A percentile compares a stretch with the other conserved stretches of the same genome.
Evolutionary conservation across 2,888 invertebrate genomes (phyloP).

Genomic region (Diachrysia chrysitis): DNA sequence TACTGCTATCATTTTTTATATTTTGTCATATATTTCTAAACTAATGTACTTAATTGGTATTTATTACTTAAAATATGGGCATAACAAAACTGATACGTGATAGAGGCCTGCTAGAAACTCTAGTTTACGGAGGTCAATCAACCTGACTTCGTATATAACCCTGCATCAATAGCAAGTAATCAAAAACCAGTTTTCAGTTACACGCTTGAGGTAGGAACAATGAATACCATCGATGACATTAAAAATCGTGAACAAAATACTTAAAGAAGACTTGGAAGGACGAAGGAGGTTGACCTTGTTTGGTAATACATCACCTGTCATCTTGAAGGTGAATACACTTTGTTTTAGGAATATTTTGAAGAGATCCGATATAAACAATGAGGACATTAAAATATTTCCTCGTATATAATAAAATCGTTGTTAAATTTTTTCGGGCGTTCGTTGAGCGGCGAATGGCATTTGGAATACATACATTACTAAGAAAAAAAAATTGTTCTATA

Average conservation of each 20-base stretch:
- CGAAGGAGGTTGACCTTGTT: conserved; percentile 45
- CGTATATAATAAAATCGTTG: conserved; percentile 6
- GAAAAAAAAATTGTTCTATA: too few species aligned
- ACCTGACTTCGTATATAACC: conserved; percentile 21
- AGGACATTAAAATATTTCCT: conserved; percentile 26
- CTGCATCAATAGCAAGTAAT: conserved; percentile 15
- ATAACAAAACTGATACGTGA: neutral
- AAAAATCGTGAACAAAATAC: conserved; percentile 47
- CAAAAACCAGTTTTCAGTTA: conserved; percentile 47
- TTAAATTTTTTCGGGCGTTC: neutral
- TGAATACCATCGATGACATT: conserved; percentile 36
- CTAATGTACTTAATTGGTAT: neutral
- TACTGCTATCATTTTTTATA: neutral
- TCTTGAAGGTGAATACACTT: conserved; percentile 38
- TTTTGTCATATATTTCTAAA: neutral
- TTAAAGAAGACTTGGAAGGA: conserved; percentile 29
- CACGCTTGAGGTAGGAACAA: conserved; percentile 31
- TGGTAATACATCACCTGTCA: conserved; percentile 35
- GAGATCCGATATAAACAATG: conserved; percentile 28
- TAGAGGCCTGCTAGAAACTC: conserved; percentile 7
- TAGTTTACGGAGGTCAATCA: conserved; percentile 36
- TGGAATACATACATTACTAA: too few species aligned
- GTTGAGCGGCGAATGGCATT: neutral
- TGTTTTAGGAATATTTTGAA: conserved; percentile 40
- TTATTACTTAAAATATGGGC: neutral